Conservation (phyloP, 2,113 vertebrate species). For the Semnornis frantzii region DNA sequence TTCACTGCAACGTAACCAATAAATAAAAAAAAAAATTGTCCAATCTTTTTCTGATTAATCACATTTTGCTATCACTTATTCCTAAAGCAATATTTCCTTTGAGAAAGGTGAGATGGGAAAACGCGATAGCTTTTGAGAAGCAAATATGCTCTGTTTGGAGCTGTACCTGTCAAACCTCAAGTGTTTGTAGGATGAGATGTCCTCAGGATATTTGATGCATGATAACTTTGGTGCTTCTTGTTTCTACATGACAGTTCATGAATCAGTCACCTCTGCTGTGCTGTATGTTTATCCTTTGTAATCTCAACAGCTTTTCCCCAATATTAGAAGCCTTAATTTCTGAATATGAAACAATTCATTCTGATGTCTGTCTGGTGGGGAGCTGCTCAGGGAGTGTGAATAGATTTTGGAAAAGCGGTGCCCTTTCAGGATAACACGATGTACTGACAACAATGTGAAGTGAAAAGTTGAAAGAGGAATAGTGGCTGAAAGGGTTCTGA, state of each 20-base stretch:
- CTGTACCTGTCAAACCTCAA: not conserved
- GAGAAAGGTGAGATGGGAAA: not conserved
- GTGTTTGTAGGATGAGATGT: not conserved
- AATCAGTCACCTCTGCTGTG: not conserved
- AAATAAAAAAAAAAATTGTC: not conserved
- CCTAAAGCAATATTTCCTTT: not conserved
- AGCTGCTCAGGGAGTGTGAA: not conserved
- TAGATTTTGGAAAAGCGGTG: not conserved
- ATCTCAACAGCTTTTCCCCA: not conserved
- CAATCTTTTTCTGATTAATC: not conserved
- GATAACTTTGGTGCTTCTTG: not conserved
- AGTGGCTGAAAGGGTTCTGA: not conserved
- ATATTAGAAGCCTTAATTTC: not conserved
- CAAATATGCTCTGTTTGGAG: not conserved
- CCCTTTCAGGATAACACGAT: not conserved
- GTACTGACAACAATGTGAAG: not conserved
- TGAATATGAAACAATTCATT: not conserved
- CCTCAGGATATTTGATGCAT: not conserved
- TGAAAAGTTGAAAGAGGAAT: not conserved
- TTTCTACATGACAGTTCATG: not conserved
- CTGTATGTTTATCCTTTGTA: not conserved
- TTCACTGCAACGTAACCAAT: not conserved
- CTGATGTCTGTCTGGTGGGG: not conserved
- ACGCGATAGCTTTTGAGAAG: not conserved
- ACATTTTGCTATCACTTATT: not conserved